phyloP scores from a whole-genome alignment of 2,113 vertebrate genomes.

The Eolophus roseicapilla region DNA sequence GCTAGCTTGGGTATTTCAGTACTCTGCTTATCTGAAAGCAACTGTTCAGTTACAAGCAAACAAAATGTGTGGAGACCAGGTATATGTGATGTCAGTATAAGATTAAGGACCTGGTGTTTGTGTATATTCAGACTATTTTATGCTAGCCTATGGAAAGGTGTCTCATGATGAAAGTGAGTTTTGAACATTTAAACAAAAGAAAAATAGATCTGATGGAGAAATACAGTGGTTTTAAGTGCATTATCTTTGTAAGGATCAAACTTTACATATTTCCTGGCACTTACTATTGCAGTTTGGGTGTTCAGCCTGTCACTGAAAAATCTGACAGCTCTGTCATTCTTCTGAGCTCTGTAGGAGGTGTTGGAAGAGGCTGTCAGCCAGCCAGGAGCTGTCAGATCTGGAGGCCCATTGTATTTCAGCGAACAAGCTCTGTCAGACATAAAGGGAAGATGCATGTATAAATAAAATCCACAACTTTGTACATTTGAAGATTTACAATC shows the following conservation, averaged over 20 bases:
- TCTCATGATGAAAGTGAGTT: neutral
- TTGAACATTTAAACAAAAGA: neutral
- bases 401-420: neutral
- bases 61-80: neutral
- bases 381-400: conserved; percentile 24
- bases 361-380: conserved; percentile 40
- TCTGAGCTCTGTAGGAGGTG: conserved; percentile 46
- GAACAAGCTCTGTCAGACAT: neutral
- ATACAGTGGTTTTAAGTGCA: neutral
- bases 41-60: neutral
- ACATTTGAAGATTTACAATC: neutral
- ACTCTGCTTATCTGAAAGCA: neutral
- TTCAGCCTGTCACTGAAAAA: conserved; percentile 47
- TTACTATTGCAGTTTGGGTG: neutral
- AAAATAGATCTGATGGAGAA: neutral
- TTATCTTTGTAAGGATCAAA: neutral
- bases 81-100: conserved; percentile 2
- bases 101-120: conserved; percentile 4
- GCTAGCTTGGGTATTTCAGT: neutral
- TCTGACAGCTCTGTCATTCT: conserved; percentile 62
- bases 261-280: neutral
- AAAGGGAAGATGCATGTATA: neutral
- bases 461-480: neutral
- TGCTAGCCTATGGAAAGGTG: neutral
- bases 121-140: neutral